A percentile compares a stretch with the other conserved stretches of the same genome.
These are phyloP conservation scores for Deilephila elpenor DNA, from an alignment of 2,888 invertebrate species.

Conservation along the genomic window DNA sequence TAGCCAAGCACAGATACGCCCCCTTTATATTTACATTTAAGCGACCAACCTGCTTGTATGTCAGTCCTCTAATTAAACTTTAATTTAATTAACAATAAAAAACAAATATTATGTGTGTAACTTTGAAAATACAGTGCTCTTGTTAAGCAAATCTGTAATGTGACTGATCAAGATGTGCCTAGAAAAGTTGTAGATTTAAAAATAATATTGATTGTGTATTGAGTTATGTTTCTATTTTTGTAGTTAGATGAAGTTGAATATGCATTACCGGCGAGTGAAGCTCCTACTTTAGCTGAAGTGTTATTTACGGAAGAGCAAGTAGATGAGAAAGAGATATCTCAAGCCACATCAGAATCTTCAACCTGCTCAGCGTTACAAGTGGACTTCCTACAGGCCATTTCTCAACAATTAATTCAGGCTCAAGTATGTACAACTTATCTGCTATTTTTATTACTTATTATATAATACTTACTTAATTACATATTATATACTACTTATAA, in stretches of 20 bases:
- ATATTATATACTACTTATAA: no score
- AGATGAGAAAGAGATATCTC: conserved; percentile 47
- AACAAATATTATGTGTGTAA: no score
- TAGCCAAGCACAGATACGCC: background rate
- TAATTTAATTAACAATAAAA: no score
- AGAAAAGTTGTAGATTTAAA: no score
- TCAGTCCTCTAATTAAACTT: no score
- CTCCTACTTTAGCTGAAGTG: conserved; percentile 76
- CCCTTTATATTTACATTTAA: background rate
- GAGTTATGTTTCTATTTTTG: conserved; percentile 36
- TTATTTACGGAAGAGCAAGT: conserved; percentile 61
- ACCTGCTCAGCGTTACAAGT: conserved; percentile 76
- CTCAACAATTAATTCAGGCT: conserved; percentile 94
- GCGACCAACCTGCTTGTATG: background rate
- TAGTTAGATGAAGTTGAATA: conserved; percentile 81
- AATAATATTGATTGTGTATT: no score
- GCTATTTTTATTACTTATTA: background rate
- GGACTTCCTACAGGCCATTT: conserved; percentile 92
- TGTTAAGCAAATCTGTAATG: no score
- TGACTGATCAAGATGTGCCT: no score
- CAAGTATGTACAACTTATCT: conserved; percentile 83
- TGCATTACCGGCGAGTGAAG: conserved; percentile 76
- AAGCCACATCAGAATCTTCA: conserved; percentile 59
- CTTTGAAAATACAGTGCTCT: no score
- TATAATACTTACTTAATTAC: no score